Base-by-base conservation (phyloP, 2,113 vertebrate genomes). In the Cyanocitta stelleri region DNA sequence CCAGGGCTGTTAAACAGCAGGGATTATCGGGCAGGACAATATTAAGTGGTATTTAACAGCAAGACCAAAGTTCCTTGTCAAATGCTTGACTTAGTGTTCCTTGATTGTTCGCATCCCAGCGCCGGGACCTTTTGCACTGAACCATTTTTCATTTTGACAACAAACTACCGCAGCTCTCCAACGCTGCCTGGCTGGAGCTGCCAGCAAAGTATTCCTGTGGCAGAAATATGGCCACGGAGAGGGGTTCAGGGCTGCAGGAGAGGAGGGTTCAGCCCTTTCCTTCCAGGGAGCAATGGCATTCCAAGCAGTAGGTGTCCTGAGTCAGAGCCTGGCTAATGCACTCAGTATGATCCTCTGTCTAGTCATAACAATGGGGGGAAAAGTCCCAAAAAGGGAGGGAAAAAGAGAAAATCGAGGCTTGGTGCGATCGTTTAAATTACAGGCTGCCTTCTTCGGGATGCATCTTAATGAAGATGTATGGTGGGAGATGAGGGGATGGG, bases 71-170 rank as follows among this genome's bases (percentile, higher is more conserved):
- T 97, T 98, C 96, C 97, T 97, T 98, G 98, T 98, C 98, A 98
- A 97, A 98, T 93, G 97, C 97, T 98, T 98, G 97, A 98, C 97
- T 98, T 98, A 97, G 96, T 91, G 93, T 71, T 97, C 94, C 97
- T 97, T 97, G 98, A 97, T 97, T 97, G 97, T 98, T 97, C 96
- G 97, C 98, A 98, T 98, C 97, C 96, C 97, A 95, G 96, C 94
- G 94, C 95, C 37, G 90, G 98, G 98, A 98, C 98, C 98, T 98
- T 98, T 97, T 98, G 98, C 97, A 97, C 97, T n/a, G 96, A 93
- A 93, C 97, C 97, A 98, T 98, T 98, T 98, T 98, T 98, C 98
- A 98, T 98, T 97, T 94, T 98, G 98, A 98, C 98, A 98, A 97
- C 97, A 97, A 97, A 97, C 98, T 97, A 97, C 97, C 93, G 90